Conservation (phyloP, 2,797 vertebrate species). For the Onychomys leucogaster region DNA sequence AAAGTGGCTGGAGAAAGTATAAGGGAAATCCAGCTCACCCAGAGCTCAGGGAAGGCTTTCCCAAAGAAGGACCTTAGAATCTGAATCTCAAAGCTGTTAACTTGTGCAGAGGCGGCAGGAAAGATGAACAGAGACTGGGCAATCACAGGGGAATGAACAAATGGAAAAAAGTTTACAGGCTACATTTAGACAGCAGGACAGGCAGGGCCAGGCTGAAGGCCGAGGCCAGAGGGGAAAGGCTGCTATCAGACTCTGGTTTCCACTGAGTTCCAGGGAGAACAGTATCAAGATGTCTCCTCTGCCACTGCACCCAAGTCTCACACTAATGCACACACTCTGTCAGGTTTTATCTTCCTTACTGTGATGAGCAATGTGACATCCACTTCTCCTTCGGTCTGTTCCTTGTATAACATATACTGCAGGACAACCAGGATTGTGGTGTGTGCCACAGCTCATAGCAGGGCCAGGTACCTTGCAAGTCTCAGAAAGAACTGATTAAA, state of each 20-base stretch:
- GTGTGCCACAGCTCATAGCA: neutral
- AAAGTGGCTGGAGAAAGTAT: neutral
- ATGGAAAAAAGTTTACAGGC: neutral
- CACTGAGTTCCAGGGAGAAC: neutral
- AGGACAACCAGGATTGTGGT: neutral
- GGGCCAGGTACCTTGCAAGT: neutral
- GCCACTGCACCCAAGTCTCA: neutral
- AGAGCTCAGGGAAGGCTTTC: neutral
- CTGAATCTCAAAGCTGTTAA: neutral
- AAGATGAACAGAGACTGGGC: neutral
- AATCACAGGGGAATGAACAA: too few relatives aligned
- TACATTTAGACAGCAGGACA: neutral
- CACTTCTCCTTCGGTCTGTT: neutral
- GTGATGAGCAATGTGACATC: neutral
- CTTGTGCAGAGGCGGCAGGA: neutral
- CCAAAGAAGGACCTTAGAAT: neutral
- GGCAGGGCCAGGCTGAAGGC: neutral
- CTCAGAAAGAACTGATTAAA: neutral
- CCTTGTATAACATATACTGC: neutral
- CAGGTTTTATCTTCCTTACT: neutral
- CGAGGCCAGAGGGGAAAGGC: neutral
- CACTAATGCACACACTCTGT: neutral
- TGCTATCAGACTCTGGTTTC: neutral
- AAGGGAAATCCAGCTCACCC: neutral
- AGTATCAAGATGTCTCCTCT: neutral